Base-by-base conservation (phyloP, 2,113 vertebrate species). In the Menidia beryllina region DNA sequence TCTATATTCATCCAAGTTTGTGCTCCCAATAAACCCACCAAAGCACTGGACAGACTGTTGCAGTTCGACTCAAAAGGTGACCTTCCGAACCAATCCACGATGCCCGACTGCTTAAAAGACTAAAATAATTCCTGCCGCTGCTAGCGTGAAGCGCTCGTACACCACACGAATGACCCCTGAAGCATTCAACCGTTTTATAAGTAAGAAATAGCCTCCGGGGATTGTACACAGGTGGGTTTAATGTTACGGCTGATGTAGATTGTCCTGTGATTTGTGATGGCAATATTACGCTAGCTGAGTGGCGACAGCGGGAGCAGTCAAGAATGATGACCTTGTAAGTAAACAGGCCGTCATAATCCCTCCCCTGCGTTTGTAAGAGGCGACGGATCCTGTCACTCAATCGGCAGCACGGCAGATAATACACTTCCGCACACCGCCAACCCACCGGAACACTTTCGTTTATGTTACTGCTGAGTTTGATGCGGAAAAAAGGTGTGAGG, bases 251-350 rank as follows among this genome's bases (percentile, higher is more conserved):
- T 21, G n/a, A 34, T 49, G 51, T 4, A 34, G 48, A 39, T n/a
- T 48, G 24, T 34, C 38, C 51, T 39, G 30, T 57, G 25, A 76
- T 47, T 45, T 30, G 38, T 62, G 71, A 57, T 19, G 54, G 50
- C 34, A 64, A 62, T 62, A 21, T 43, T 55, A 81, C 60, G 57
- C 14, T n/a, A 75, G 69, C 57, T 13, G 60, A 47, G 65, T 13
- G 3, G 64, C 64, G 58, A 75, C 65, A 19, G 72, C 51, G 24
- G 75, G 34, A 34, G 39, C 54, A 70, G 74, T 72, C 45, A 47
- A 34, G 67, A 71, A 65, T 72, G 77, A 83, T 82, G 79, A 90
- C 86, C 90, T 87, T 88, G 84, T 82, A 86, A 87, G 89, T 89
- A 82, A 86, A 86, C 75, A 72, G 72, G 77, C 77, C 81, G 69